These are phyloP conservation scores for Myotis lucifugus DNA, from an alignment of 2,113 vertebrate genomes.

Conservation along the genomic window DNA sequence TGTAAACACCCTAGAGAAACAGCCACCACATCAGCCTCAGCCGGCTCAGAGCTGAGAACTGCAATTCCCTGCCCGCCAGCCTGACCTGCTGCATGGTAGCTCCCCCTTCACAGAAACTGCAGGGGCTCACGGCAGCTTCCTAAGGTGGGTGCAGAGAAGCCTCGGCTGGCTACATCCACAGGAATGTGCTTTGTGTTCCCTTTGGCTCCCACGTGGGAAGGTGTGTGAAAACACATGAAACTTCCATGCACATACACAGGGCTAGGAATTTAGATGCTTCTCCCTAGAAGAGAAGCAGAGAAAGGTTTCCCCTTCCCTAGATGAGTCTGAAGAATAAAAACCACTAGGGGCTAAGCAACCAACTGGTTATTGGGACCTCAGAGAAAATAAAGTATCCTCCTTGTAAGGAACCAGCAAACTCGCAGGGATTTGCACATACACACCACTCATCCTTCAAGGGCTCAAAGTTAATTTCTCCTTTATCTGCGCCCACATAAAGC, in stretches of 20 bases:
- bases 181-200: not conserved
- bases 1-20: not conserved
- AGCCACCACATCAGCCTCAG: not conserved
- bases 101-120: not conserved
- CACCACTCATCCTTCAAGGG: not conserved
- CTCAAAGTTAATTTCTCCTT: not conserved
- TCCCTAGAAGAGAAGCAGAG: not conserved
- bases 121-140: not conserved
- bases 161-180: not conserved
- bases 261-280: not conserved
- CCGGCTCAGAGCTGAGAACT: constrained; percentile 1
- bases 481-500: not conserved
- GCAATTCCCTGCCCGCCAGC: not conserved
- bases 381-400: not conserved
- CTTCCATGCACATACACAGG: not conserved
- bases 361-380: not conserved
- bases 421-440: not conserved
- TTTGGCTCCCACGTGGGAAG: not conserved
- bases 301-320: not conserved
- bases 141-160: not conserved
- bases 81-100: not conserved
- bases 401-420: not conserved
- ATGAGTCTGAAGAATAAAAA: not conserved
- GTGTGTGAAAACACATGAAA: not conserved
- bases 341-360: not conserved